Conservation (phyloP, 2,888 invertebrate species). For the Melitaea athalia region DNA sequence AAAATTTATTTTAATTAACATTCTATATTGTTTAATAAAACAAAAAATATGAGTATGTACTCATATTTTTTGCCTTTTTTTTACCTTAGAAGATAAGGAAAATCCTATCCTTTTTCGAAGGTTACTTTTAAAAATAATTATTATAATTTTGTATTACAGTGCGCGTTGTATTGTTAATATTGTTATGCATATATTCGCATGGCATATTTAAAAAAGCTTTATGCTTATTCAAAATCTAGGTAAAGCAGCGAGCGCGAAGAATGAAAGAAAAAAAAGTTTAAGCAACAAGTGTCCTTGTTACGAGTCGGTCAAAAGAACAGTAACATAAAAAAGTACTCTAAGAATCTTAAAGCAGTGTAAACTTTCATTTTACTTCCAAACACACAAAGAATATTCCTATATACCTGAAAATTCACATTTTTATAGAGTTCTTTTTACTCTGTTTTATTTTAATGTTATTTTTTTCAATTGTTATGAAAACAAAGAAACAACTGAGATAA, state of each 20-base stretch:
- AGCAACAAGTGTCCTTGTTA: background rate
- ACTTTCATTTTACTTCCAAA: background rate
- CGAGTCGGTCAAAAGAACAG: conserved; percentile 3
- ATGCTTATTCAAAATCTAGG: background rate
- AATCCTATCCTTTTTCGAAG: too few species aligned
- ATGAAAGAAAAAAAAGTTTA: background rate
- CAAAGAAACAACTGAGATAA: conserved; percentile 27
- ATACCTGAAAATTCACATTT: conserved; percentile 29
- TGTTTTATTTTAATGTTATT: conserved; percentile 22
- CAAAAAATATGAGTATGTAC: too few species aligned
- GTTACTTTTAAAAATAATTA: too few species aligned
- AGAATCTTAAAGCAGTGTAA: background rate
- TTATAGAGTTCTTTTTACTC: conserved; percentile 13
- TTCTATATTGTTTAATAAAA: too few species aligned
- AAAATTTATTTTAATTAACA: too few species aligned
- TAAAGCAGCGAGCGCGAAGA: background rate
- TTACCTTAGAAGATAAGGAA: too few species aligned
- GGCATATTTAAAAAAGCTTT: background rate
- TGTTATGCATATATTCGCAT: too few species aligned
- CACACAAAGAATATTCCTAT: conserved; percentile 8
- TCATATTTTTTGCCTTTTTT: too few species aligned
- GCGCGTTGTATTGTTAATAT: too few species aligned
- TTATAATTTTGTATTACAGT: too few species aligned
- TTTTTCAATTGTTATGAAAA: conserved; percentile 33
- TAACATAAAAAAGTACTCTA: background rate